phyloP scores from a whole-genome alignment of 23 tunicate species.

The Halocynthia aurantium region DNA sequence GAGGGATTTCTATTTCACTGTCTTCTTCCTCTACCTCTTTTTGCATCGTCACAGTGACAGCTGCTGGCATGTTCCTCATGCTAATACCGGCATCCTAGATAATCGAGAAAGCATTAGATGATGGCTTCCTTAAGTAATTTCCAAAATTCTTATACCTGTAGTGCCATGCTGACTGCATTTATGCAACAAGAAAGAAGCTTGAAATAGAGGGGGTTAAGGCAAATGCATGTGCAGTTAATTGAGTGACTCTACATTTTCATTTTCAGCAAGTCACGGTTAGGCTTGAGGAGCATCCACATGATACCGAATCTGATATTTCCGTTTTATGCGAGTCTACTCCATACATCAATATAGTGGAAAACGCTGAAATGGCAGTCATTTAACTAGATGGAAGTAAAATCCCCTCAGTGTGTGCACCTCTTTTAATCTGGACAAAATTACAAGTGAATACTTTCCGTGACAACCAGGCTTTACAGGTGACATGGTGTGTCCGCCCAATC shows the following conservation, averaged over 20 bases:
- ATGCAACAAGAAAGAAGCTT: conserved; percentile 85
- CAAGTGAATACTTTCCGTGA: no score
- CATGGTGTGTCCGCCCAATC: no score
- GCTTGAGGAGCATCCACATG: no score
- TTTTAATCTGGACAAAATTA: no score
- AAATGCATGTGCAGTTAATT: no score
- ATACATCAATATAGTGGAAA: not conserved
- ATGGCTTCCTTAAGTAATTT: not conserved
- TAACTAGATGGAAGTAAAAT: no score
- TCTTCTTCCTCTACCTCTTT: conserved; percentile 15
- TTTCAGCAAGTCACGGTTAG: no score
- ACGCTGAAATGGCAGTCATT: no score
- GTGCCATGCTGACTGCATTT: conserved; percentile 82
- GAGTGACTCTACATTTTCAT: no score
- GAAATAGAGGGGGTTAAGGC: not conserved
- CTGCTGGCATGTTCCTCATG: conserved; percentile 68
- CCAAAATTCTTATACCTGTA: conserved; percentile 46
- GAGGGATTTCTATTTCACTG: conserved; percentile 8
- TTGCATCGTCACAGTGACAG: conserved; percentile 51
- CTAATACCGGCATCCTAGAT: conserved; percentile 84
- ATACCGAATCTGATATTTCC: no score
- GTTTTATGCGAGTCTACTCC: not conserved
- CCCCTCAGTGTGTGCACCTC: no score
- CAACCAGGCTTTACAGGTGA: no score
- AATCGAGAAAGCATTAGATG: not conserved